Evolutionary conservation across 2,888 invertebrate species (phyloP).

Genomic region (Cheilosia soror): DNA sequence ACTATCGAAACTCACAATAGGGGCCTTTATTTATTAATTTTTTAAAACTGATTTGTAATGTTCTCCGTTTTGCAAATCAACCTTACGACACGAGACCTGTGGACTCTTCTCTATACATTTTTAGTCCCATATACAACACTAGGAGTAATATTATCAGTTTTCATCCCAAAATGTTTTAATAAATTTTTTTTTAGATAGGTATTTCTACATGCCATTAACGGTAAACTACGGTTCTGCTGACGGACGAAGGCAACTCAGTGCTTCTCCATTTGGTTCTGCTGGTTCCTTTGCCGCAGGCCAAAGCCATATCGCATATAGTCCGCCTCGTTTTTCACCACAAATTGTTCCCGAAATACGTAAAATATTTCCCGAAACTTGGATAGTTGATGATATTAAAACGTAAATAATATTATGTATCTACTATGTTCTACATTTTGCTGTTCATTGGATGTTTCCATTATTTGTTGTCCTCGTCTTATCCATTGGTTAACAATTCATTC

Average conservation of each 20-base stretch:
- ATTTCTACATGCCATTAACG: background rate
- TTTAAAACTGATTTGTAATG: too few relatives aligned
- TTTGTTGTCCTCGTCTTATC: background rate
- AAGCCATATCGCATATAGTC: background rate
- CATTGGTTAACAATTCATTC: background rate
- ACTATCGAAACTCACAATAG: too few relatives aligned
- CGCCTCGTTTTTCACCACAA: background rate
- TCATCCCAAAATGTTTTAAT: background rate
- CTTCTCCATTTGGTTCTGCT: too few relatives aligned
- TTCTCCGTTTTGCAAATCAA: too few relatives aligned
- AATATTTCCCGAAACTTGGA: slow-evolving; percentile 89
- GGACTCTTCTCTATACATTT: too few relatives aligned
- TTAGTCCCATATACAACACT: too few relatives aligned
- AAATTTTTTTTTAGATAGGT: background rate
- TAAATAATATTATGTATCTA: slow-evolving; percentile 23
- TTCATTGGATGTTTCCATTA: background rate
- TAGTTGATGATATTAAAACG: slow-evolving; percentile 83
- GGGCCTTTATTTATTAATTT: too few relatives aligned
- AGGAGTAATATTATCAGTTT: too few relatives aligned
- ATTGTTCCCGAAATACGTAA: slow-evolving; percentile 83
- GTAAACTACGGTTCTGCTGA: background rate
- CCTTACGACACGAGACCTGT: too few relatives aligned
- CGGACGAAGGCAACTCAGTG: background rate
- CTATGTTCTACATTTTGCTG: too few relatives aligned
- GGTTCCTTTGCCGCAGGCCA: background rate